Base-by-base conservation (phyloP, 2,797 vertebrate genomes). In the Phylloscopus collybita region DNA sequence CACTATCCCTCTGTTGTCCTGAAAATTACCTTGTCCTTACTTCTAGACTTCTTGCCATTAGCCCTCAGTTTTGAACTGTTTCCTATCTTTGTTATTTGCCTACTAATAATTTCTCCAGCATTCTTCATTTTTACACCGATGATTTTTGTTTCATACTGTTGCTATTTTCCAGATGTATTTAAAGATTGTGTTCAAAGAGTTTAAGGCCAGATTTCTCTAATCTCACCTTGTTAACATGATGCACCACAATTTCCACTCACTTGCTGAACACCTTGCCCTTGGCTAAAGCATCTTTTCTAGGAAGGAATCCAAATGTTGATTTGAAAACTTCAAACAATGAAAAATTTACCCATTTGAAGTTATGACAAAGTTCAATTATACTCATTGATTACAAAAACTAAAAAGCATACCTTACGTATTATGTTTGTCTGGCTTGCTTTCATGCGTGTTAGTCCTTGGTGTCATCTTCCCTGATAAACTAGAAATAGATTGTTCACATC, bases 221-320 rank as follows among this genome's bases (percentile, higher is more conserved):
- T 88, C 51, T 88, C 1, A 2, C 54, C 54, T 72, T 16, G 32
- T 80, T 78, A 70, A 92, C 62, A 84, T 50, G 36, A 62, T 16
- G 44, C 26, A 53, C 42, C 56, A 74, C 32, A 49, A 53, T 92
- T 91, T 92, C 86, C 32, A 73, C 38, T 79, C 60, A 56, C 34
- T 90, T 66, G 84, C 38, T 78, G 64, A 88, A 90, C 47, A 92
- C 70, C 44, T 88, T 94, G 65, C 85, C 86, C 82, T 96, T 95
- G 70, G 91, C 76, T 92, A 81, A 84, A 84, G 51, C 51, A 70
- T 60, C 47, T 88, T 82, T 83, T 83, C 87, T 45, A 95, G 66
- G 91, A 93, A 90, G 45, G 19, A 59, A 93, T 96, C 79, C 65
- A 94, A 94, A 91, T 69, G 50, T 88, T 83, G 80, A 90, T 93